Evolutionary conservation across 2,888 invertebrate genomes (phyloP).

Genomic region (Mythimna ferrago): DNA sequence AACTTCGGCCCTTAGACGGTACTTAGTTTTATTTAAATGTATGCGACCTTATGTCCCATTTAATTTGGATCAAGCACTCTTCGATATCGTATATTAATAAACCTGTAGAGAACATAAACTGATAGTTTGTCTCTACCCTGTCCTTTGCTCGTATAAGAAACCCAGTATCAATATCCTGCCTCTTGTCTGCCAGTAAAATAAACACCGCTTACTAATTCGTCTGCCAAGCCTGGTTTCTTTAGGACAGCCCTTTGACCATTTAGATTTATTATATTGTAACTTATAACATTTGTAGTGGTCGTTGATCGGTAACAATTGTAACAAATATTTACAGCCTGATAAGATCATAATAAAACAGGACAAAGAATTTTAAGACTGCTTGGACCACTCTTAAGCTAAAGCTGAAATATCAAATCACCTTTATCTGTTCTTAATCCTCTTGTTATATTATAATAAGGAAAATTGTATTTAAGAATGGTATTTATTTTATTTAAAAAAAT

Average conservation of each 20-base stretch:
- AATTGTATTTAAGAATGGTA: background rate
- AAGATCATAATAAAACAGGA: conserved; percentile 32
- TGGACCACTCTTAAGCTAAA: background rate
- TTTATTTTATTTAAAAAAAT: background rate
- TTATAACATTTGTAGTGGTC: background rate
- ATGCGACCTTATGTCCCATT: too few species aligned
- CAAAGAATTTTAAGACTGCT: background rate
- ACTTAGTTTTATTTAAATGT: too few species aligned
- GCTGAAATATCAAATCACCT: background rate
- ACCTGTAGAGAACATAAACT: too few species aligned
- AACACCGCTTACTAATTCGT: conserved; percentile 11
- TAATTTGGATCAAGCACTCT: too few species aligned
- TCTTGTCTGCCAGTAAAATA: conserved; percentile 6
- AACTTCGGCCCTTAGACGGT: too few species aligned
- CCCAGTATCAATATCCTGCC: background rate
- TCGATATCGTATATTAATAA: too few species aligned
- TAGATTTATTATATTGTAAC: background rate
- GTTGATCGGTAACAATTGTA: conserved; percentile 11
- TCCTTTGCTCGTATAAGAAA: background rate
- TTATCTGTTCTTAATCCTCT: conserved; percentile 21
- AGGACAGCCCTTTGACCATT: conserved; percentile 2
- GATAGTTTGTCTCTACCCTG: background rate
- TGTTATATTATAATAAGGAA: background rate
- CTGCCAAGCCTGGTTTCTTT: background rate
- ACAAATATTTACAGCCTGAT: conserved; percentile 14